Base-by-base conservation (phyloP, 2,797 vertebrate species). In the Holocentrus rufus region DNA sequence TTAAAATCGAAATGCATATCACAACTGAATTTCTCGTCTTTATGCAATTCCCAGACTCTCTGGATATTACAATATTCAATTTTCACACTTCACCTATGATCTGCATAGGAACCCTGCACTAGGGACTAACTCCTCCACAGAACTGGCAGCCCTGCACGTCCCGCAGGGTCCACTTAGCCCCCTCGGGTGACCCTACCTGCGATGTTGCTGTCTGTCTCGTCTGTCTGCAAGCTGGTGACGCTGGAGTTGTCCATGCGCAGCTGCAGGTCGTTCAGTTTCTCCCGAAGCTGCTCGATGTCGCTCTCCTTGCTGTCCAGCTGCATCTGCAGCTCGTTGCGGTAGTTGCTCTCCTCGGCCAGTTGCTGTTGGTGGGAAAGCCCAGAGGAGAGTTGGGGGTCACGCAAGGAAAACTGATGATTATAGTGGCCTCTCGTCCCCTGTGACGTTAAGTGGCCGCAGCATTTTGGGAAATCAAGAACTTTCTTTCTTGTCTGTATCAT, bases 231-330 rank as follows among this genome's bases (percentile, higher is more conserved):
- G 87, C 97, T 99, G 85, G 96, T 95, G 74, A 99, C 89, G 44
- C 98, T 99, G 17, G 97, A 97, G 80, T 93, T 98, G 75, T 99
- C 98, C 90, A 98, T 95, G 69, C 96, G 95, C 79, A 93, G 95
- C 79, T 97, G 96, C 77, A 99, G 91, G 80, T 99, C 97, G 34
- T 93, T 92, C 64, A 99, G 95, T 85, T 97, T 98, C 85, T 96
- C 95, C 15, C 95, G 90, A 0, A 99, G 91, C 68, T 99, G 98
- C 86, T 99, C 98, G 74, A 99, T 98, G 88, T 99, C 97, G 36
- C 98, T 99, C 89, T 99, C 98, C 87, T 99, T 99, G 91, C 98
- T 99, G 89, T 97, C 97, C 82, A 99, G 87, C 87, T 98, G 97
- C 98, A 99, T 99, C 86, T 99, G 97, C 73, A 98, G 94, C 88